Percentiles rank a stretch among this genome's conserved stretches.
Evolutionary conservation across 2,797 vertebrate species (phyloP).

Genomic region (Siniperca undulata): DNA sequence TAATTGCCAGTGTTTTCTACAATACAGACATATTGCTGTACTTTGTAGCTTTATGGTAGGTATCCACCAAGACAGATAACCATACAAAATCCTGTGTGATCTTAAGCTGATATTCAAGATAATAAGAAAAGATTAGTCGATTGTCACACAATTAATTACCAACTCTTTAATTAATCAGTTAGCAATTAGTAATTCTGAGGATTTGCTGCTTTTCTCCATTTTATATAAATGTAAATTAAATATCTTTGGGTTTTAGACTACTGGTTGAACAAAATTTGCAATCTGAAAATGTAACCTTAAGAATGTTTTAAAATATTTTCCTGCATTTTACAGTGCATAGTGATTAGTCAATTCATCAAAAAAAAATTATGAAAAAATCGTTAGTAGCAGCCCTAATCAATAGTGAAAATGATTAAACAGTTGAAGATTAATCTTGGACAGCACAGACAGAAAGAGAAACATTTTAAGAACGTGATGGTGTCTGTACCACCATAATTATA

Average conservation of each 20-base stretch:
- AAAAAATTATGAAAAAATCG: not conserved
- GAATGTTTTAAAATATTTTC: not conserved
- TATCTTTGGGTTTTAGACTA: not conserved
- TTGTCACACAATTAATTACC: not conserved
- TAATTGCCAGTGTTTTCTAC: conserved; percentile 1
- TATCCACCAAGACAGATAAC: not conserved
- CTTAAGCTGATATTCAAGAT: not conserved
- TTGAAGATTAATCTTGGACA: not conserved
- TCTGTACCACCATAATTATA: not conserved
- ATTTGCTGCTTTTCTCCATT: not conserved
- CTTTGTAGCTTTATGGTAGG: not conserved
- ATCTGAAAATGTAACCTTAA: not conserved
- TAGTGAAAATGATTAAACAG: not conserved
- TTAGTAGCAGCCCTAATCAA: not conserved
- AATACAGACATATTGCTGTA: not conserved
- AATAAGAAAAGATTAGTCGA: not conserved
- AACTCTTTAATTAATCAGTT: not conserved
- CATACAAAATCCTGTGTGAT: not conserved
- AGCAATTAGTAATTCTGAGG: not conserved
- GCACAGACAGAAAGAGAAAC: not conserved
- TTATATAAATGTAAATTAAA: not conserved
- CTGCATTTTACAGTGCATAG: not conserved
- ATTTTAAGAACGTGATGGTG: not conserved
- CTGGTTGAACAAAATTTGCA: not conserved
- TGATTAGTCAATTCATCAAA: not conserved